Evolutionary conservation across 2,113 vertebrate genomes (phyloP).

Genomic region (Brachirus orientalis): DNA sequence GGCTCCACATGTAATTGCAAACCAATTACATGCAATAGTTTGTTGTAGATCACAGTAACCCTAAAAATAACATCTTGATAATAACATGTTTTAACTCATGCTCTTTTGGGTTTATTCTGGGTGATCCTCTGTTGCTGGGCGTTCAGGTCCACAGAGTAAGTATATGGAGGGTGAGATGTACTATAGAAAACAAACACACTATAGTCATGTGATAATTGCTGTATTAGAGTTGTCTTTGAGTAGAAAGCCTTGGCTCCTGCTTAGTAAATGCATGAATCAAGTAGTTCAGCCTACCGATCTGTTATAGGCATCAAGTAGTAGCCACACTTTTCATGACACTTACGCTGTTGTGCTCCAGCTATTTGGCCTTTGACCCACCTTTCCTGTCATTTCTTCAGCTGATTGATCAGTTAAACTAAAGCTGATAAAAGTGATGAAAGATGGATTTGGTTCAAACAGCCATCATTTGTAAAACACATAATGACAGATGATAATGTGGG

Average conservation of each 20-base stretch:
- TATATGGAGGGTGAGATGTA: conserved; percentile 54
- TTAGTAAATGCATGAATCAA: conserved; percentile 49
- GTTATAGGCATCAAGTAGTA: conserved; percentile 4
- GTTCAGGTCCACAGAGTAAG: conserved; percentile 79
- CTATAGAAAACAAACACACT: not conserved
- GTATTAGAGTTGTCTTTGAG: conserved; percentile 5
- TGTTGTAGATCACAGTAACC: not conserved
- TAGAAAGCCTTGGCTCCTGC: conserved; percentile 27
- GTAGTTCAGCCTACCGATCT: not conserved
- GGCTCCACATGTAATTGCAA: too few relatives aligned
- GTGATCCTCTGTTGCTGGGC: conserved; percentile 51
- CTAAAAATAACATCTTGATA: conserved; percentile 6
- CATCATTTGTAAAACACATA: not conserved
- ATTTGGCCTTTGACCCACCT: conserved; percentile 10
- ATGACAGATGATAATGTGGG: conserved; percentile 8
- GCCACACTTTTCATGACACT: not conserved
- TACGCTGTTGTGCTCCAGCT: conserved; percentile 2
- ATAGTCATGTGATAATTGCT: not conserved
- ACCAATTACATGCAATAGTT: too few relatives aligned
- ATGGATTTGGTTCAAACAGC: too few relatives aligned
- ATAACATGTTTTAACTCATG: conserved; percentile 41
- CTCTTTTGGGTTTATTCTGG: conserved; percentile 47
- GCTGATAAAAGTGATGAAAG: too few relatives aligned
- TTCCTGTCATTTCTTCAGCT: conserved; percentile 27
- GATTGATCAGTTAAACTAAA: too few relatives aligned